A percentile compares a stretch with the other conserved stretches of the same genome.
These are phyloP conservation scores for Brachionichthys hirsutus DNA, from an alignment of 2,113 vertebrate genomes.

Conservation along the genomic window DNA sequence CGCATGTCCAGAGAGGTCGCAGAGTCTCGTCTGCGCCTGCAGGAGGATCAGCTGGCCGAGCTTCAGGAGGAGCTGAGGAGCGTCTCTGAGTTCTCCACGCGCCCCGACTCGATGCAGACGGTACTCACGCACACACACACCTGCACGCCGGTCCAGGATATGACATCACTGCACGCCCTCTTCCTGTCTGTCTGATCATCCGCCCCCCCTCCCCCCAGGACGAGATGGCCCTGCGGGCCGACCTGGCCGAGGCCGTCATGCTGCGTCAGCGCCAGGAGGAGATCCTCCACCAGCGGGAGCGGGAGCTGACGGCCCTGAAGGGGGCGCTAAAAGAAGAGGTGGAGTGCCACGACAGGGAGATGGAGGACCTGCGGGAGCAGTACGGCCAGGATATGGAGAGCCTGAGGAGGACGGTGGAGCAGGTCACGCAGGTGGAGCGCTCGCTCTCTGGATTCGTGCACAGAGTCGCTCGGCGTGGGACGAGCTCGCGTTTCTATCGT, in stretches of 20 bases:
- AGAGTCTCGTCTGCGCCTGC: conserved; percentile 64
- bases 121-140: conserved; percentile 33
- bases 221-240: conserved; percentile 79
- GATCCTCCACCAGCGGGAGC: conserved; percentile 76
- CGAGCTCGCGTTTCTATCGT: neutral
- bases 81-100: conserved; percentile 53
- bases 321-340: conserved; percentile 83
- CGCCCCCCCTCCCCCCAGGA: conserved; percentile 72
- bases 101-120: conserved; percentile 59
- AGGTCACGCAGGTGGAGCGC: conserved; percentile 81
- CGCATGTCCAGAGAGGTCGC: conserved; percentile 65
- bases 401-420: conserved; percentile 84
- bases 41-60: conserved; percentile 82
- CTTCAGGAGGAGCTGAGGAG: conserved; percentile 81
- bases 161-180: neutral
- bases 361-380: conserved; percentile 83
- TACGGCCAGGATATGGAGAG: conserved; percentile 84
- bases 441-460: neutral
- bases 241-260: conserved; percentile 80
- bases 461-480: too few relatives aligned
- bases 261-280: conserved; percentile 83
- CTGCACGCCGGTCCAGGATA: neutral
- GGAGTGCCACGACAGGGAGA: conserved; percentile 77
- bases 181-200: neutral
- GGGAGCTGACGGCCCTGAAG: conserved; percentile 81